These are phyloP conservation scores for Aphodius sticticus DNA, from an alignment of 2,888 invertebrate species.

Conservation along the genomic window DNA sequence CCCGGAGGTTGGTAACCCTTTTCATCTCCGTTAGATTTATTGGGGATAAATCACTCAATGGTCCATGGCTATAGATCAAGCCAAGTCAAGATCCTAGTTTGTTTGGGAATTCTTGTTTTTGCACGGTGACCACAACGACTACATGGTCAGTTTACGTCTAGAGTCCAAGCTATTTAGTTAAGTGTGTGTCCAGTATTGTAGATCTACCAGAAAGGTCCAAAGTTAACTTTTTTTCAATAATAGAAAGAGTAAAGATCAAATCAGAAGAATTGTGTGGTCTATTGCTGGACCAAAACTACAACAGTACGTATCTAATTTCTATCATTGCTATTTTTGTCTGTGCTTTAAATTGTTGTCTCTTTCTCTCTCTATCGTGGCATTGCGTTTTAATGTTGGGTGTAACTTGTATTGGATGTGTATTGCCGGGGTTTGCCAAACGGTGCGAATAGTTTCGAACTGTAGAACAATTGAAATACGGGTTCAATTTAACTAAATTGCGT, in stretches of 20 bases:
- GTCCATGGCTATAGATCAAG: neutral
- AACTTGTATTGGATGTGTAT: neutral
- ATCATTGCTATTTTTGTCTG: no score
- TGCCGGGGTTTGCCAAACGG: neutral
- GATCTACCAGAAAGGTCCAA: neutral
- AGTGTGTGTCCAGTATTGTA: neutral
- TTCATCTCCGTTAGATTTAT: neutral
- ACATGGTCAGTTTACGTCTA: neutral
- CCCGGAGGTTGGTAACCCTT: neutral
- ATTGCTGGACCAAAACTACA: no score
- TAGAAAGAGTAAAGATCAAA: no score
- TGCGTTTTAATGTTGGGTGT: neutral
- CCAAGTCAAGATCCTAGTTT: neutral
- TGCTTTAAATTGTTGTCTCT: no score
- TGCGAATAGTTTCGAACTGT: neutral
- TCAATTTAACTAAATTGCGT: constrained; percentile 54
- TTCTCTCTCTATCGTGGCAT: neutral
- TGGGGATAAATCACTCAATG: neutral
- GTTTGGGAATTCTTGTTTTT: neutral
- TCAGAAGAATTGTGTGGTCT: no score
- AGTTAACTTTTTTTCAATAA: neutral
- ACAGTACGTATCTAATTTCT: no score
- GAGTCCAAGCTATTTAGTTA: neutral
- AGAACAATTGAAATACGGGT: constrained; percentile 52
- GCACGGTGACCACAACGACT: neutral